Evolutionary conservation across 1,140 invertebrate genomes (phyloP).

Genomic region (Dryas iulia): DNA sequence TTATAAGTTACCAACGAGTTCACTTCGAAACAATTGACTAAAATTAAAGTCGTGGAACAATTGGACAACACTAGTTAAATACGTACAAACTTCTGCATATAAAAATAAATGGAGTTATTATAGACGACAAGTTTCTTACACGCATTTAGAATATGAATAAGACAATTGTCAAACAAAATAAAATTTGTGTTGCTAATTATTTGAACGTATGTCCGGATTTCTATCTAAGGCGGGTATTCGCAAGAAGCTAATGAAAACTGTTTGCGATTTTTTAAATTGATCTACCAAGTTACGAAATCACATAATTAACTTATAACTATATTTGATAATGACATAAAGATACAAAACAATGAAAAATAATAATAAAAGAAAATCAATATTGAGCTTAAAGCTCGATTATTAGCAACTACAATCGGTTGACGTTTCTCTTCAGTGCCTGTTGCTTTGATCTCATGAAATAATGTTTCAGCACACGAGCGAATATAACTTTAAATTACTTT

Average conservation of each 20-base stretch:
- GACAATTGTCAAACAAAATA: not conserved
- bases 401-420: not conserved
- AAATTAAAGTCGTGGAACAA: not conserved
- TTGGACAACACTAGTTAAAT: not conserved
- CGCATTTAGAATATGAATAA: not conserved
- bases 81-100: not conserved
- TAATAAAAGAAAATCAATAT: not conserved
- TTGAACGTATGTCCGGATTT: not conserved
- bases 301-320: too few relatives aligned
- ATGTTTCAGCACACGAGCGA: not conserved
- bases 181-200: not conserved
- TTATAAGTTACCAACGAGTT: not conserved
- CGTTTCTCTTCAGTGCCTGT: too few relatives aligned
- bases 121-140: conserved; percentile 1
- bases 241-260: too few relatives aligned
- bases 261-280: not conserved
- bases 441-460: not conserved
- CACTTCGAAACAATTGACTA: not conserved
- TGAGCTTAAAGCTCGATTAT: not conserved
- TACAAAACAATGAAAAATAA: not conserved
- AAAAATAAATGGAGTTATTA: conserved; percentile 1
- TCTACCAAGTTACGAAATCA: not conserved
- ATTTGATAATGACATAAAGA: too few relatives aligned
- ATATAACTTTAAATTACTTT: not conserved
- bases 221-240: not conserved